These are phyloP conservation scores for Hylyphantes graminicola DNA, from an alignment of 1,140 invertebrate genomes.

Conservation along the genomic window DNA sequence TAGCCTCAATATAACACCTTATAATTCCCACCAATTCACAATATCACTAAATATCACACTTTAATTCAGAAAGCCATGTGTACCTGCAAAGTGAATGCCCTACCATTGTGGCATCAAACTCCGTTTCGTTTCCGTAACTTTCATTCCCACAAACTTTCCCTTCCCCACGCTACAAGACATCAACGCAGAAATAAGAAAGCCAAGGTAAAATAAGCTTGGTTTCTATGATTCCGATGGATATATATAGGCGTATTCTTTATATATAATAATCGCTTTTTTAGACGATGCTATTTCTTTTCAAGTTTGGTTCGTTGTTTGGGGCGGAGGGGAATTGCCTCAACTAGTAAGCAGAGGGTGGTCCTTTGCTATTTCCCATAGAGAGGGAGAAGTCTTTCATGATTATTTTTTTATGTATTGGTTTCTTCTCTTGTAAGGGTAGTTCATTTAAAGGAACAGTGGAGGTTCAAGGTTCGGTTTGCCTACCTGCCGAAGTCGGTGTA, in stretches of 20 bases:
- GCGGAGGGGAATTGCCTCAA: slow-evolving; percentile 40
- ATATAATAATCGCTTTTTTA: slow-evolving; percentile 38
- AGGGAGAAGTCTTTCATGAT: slow-evolving; percentile 1
- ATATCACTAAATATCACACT: background rate
- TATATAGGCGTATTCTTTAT: slow-evolving; percentile 38
- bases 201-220: slow-evolving; percentile 46
- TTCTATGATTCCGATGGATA: slow-evolving; percentile 15
- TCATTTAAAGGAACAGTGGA: slow-evolving; percentile 33
- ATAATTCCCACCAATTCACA: background rate
- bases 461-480: slow-evolving; percentile 38
- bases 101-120: slow-evolving; percentile 6
- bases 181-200: background rate
- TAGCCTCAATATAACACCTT: background rate
- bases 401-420: slow-evolving; percentile 2
- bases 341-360: slow-evolving; percentile 45
- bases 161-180: slow-evolving; percentile 27
- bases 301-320: background rate
- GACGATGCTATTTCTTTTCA: background rate
- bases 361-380: slow-evolving; percentile 39
- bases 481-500: slow-evolving; percentile 21
- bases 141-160: slow-evolving; percentile 27
- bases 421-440: slow-evolving; percentile 38
- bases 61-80: slow-evolving; percentile 29
- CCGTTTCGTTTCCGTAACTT: slow-evolving; percentile 42
- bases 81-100: slow-evolving; percentile 21